Conservation (phyloP, 2,888 invertebrate species). For the Meiosimyza decipiens region DNA sequence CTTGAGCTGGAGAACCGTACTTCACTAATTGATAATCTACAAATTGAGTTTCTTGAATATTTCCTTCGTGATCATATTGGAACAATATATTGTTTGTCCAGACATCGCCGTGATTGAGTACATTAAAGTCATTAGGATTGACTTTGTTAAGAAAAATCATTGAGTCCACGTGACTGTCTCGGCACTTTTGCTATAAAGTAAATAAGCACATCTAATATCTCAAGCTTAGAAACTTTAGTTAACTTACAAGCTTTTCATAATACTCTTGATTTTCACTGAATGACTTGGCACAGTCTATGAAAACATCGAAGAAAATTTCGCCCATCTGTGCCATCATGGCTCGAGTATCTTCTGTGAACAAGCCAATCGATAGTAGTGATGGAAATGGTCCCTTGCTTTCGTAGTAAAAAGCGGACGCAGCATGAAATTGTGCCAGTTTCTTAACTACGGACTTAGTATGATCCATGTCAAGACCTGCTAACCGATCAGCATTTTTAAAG, state of each 20-base stretch:
- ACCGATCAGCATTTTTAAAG: constrained; percentile 49
- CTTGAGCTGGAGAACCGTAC: constrained; percentile 56
- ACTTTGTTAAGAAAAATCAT: constrained; percentile 28
- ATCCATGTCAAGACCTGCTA: constrained; percentile 53
- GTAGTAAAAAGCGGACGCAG: constrained; percentile 53
- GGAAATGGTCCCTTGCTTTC: constrained; percentile 49
- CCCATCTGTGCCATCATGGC: constrained; percentile 32
- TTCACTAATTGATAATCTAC: constrained; percentile 58
- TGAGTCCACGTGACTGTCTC: constrained; percentile 29
- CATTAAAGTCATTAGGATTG: constrained; percentile 55
- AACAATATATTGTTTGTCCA: constrained; percentile 62
- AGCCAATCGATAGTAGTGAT: constrained; percentile 34
- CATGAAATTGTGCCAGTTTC: constrained; percentile 61
- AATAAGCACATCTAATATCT: neutral
- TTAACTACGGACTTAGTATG: constrained; percentile 53
- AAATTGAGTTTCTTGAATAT: constrained; percentile 52
- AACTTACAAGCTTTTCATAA: constrained; percentile 50
- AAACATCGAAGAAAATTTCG: constrained; percentile 24
- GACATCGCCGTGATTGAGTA: constrained; percentile 57
- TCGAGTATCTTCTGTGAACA: constrained; percentile 38
- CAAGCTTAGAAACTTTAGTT: neutral
- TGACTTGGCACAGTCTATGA: constrained; percentile 27
- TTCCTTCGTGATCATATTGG: constrained; percentile 49
- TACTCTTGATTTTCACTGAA: constrained; percentile 47
- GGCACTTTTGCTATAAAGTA: constrained; percentile 25